phyloP scores from a whole-genome alignment of 2,113 vertebrate species.

The Mormyrus lacerda region DNA sequence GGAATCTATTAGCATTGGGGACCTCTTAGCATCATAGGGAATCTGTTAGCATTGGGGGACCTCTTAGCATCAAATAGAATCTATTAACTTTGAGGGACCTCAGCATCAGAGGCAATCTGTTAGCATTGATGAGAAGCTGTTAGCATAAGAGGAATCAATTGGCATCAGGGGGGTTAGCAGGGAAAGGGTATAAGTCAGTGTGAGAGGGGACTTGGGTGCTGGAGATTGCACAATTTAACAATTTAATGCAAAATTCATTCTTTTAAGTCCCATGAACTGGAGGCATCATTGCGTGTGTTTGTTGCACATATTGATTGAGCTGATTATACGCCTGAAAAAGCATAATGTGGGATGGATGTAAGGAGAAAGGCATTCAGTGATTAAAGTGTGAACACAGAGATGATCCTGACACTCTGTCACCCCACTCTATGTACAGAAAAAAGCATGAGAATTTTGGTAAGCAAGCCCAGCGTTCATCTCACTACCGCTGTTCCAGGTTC shows the following conservation, averaged over 20 bases:
- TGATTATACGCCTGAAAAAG: not conserved
- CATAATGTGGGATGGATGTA: not conserved
- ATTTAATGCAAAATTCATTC: not conserved
- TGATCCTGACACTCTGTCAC: not conserved
- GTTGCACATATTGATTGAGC: not conserved
- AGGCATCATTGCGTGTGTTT: not conserved
- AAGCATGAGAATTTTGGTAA: not conserved
- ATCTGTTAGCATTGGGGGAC: not conserved
- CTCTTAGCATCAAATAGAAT: too few species aligned
- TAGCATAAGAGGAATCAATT: not conserved
- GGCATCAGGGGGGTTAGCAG: not conserved
- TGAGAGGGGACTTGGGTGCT: not conserved
- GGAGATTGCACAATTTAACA: not conserved
- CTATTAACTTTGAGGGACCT: too few species aligned
- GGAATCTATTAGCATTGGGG: not conserved
- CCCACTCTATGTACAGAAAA: not conserved
- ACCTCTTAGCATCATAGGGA: not conserved
- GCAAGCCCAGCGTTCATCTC: not conserved
- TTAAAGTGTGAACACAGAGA: not conserved
- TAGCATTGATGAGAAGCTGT: not conserved
- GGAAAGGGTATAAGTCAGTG: not conserved
- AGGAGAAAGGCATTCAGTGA: not conserved
- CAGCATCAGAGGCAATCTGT: not conserved
- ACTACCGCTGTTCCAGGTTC: not conserved
- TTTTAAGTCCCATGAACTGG: not conserved